A percentile compares a stretch with the other conserved stretches of the same genome.
phyloP scores from a whole-genome alignment of 2,113 vertebrate species.

The Toxotes jaculatrix region DNA sequence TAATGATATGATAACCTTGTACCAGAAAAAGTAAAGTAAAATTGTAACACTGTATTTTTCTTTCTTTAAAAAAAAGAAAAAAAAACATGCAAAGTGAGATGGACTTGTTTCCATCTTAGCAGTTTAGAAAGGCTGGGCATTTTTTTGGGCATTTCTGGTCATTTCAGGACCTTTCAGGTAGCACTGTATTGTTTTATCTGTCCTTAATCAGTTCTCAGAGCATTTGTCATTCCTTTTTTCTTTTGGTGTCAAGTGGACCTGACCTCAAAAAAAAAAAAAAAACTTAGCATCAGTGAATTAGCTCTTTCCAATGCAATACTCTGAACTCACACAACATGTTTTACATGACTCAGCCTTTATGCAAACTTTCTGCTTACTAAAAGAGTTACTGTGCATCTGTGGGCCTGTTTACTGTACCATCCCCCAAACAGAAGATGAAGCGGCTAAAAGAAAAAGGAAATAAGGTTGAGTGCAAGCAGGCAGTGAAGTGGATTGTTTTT shows the following conservation, averaged over 20 bases:
- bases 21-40: slow-evolving; percentile 11
- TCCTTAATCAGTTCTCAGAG: not conserved
- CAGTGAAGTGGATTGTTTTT: slow-evolving; percentile 24
- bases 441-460: not conserved
- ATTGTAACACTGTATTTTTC: not conserved
- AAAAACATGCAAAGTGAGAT: not conserved
- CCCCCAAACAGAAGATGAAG: slow-evolving; percentile 23
- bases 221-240: slow-evolving; percentile 18
- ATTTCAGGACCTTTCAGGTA: not conserved
- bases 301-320: slow-evolving; percentile 56
- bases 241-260: slow-evolving; percentile 30
- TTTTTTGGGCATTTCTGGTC: not conserved
- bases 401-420: slow-evolving; percentile 48
- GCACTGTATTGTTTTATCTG: slow-evolving; percentile 8
- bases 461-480: not conserved
- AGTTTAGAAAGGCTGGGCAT: not conserved
- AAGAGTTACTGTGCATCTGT: slow-evolving; percentile 47
- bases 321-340: slow-evolving; percentile 37
- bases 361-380: slow-evolving; percentile 73
- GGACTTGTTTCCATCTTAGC: not conserved
- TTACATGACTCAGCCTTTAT: slow-evolving; percentile 79
- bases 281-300: slow-evolving; percentile 47
- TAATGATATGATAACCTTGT: slow-evolving; percentile 25
- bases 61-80: too few relatives aligned
- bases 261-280: slow-evolving; percentile 42